Conservation (phyloP, 2,113 vertebrate species). For the Pleuronectes platessa region DNA sequence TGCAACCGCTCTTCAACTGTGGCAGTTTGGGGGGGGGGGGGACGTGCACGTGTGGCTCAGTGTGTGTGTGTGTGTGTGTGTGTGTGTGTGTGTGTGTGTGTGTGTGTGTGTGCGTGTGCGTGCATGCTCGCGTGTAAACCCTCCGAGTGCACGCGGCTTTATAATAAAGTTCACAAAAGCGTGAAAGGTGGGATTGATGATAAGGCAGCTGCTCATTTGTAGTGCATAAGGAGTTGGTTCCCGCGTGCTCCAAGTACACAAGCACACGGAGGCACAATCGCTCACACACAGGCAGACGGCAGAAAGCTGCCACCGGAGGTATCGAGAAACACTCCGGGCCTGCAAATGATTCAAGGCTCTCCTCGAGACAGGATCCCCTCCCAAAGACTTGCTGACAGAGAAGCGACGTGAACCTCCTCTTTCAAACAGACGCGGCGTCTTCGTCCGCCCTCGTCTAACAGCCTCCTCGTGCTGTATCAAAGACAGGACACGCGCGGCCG, state of each 20-base stretch:
- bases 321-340: slow-evolving; percentile 53
- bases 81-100: neutral
- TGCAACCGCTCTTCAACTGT: slow-evolving; percentile 64
- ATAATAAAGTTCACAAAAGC: slow-evolving; percentile 67
- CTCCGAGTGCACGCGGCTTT: slow-evolving; percentile 30
- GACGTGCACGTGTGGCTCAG: neutral
- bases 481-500: slow-evolving; percentile 65
- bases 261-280: slow-evolving; percentile 34
- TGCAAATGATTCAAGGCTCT: slow-evolving; percentile 59
- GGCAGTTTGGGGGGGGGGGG: slow-evolving; percentile 38
- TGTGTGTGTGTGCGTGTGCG: neutral
- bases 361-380: slow-evolving; percentile 63
- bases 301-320: slow-evolving; percentile 54
- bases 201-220: slow-evolving; percentile 72
- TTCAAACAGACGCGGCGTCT: slow-evolving; percentile 56
- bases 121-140: neutral
- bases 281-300: slow-evolving; percentile 37
- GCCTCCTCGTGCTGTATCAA: slow-evolving; percentile 60
- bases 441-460: slow-evolving; percentile 50
- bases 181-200: slow-evolving; percentile 71
- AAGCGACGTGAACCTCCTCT: slow-evolving; percentile 60
- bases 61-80: too few species aligned
- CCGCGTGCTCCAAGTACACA: slow-evolving; percentile 41
- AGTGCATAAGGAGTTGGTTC: slow-evolving; percentile 41
- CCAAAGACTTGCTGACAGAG: slow-evolving; percentile 56